phyloP scores from a whole-genome alignment of 1,140 invertebrate species.

The Delia radicum region DNA sequence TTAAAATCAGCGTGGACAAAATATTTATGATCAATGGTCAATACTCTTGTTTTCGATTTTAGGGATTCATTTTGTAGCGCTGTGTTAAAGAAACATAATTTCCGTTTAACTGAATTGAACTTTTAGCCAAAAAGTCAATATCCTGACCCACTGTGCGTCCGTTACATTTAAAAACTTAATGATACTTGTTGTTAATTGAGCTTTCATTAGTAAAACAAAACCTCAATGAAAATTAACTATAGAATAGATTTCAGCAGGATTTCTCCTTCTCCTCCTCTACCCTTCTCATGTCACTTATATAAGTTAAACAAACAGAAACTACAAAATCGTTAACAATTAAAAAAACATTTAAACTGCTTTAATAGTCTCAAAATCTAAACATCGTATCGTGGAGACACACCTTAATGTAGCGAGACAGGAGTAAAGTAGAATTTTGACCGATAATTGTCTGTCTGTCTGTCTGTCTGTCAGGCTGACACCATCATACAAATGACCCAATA shows the following conservation, averaged over 20 bases:
- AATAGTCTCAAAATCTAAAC: too few relatives aligned
- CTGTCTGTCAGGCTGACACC: background rate
- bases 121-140: background rate
- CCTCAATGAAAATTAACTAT: background rate
- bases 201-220: background rate
- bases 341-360: conserved; percentile 5
- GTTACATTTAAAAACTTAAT: background rate
- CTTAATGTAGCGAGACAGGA: background rate
- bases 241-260: background rate
- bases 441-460: background rate
- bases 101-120: too few relatives aligned
- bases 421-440: background rate
- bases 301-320: background rate
- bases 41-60: too few relatives aligned
- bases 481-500: conserved; percentile 7
- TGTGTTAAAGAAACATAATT: too few relatives aligned
- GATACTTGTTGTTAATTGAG: conserved; percentile 4
- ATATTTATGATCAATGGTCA: too few relatives aligned
- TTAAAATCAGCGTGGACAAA: too few relatives aligned
- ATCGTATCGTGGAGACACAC: background rate
- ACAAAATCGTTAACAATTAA: conserved; percentile 22
- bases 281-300: background rate
- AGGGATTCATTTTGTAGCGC: too few relatives aligned
- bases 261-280: background rate
- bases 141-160: background rate